phyloP scores from a whole-genome alignment of 1,140 invertebrate species.

The Antheraea pernyi region DNA sequence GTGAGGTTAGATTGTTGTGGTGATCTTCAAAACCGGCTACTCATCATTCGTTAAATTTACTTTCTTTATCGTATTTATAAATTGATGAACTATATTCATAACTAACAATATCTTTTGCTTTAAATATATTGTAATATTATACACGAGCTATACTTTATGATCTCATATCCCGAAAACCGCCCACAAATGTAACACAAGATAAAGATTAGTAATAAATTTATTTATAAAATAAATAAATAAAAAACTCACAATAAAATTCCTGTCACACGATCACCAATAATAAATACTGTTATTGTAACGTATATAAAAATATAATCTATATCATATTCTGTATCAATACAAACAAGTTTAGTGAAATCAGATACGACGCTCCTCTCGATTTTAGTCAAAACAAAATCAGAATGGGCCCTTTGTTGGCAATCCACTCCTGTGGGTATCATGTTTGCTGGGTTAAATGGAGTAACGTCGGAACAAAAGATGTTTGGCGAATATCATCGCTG shows the following conservation, averaged over 20 bases:
- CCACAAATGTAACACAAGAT: neutral
- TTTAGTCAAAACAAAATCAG: conserved; percentile 70
- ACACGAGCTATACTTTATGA: neutral
- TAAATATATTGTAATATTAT: neutral
- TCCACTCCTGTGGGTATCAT: conserved; percentile 62
- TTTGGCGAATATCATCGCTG: conserved; percentile 10
- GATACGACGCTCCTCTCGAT: conserved; percentile 37
- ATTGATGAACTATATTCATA: too few species aligned
- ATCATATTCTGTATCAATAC: conserved; percentile 34
- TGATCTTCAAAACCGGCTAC: too few species aligned
- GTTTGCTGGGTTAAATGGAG: conserved; percentile 29
- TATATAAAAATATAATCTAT: neutral
- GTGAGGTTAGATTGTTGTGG: too few species aligned
- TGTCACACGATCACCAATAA: conserved; percentile 4
- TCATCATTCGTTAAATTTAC: too few species aligned
- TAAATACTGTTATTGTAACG: conserved; percentile 41
- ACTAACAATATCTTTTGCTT: too few species aligned
- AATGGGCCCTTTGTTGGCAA: conserved; percentile 59
- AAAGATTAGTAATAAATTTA: neutral
- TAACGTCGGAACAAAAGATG: conserved; percentile 8
- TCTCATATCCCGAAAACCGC: neutral
- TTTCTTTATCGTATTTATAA: too few species aligned
- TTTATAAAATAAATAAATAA: neutral
- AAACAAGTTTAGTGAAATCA: conserved; percentile 55
- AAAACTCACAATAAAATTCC: too few species aligned